phyloP scores from a whole-genome alignment of 2,888 invertebrate genomes.

The Agelastica alni region DNA sequence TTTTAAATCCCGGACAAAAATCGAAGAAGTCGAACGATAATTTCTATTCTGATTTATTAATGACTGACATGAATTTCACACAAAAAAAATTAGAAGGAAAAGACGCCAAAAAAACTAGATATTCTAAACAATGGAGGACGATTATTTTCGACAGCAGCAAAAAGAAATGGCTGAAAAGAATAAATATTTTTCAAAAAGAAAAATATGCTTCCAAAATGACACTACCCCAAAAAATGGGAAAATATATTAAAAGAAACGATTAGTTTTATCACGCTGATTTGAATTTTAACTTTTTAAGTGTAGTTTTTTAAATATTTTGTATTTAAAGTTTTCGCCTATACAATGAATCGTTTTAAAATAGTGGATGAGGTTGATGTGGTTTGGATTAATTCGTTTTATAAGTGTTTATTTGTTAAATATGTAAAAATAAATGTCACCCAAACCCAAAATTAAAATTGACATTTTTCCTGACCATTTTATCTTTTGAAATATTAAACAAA shows the following conservation, averaged over 20 bases:
- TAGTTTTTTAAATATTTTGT: no score
- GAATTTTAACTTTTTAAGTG: no score
- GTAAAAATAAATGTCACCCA: no score
- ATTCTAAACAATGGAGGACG: background rate
- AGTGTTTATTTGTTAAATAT: no score
- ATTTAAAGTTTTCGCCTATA: no score
- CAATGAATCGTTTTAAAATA: no score
- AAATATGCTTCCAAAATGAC: background rate
- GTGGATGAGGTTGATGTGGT: no score
- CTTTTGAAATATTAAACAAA: no score
- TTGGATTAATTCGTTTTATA: no score
- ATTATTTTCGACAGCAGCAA: background rate
- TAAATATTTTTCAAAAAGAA: slow-evolving; percentile 1
- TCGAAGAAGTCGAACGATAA: background rate
- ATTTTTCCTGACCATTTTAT: no score
- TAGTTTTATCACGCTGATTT: no score
- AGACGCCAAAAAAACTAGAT: background rate
- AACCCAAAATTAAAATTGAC: no score
- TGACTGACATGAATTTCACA: background rate
- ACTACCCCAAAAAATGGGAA: background rate
- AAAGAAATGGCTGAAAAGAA: background rate
- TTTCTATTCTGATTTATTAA: background rate
- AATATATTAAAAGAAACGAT: background rate
- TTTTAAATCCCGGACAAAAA: background rate
- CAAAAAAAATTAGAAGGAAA: background rate